phyloP scores from a whole-genome alignment of 30 jellyfish, hydroid and myxozoan species.

The Catostylus mosaicus region DNA sequence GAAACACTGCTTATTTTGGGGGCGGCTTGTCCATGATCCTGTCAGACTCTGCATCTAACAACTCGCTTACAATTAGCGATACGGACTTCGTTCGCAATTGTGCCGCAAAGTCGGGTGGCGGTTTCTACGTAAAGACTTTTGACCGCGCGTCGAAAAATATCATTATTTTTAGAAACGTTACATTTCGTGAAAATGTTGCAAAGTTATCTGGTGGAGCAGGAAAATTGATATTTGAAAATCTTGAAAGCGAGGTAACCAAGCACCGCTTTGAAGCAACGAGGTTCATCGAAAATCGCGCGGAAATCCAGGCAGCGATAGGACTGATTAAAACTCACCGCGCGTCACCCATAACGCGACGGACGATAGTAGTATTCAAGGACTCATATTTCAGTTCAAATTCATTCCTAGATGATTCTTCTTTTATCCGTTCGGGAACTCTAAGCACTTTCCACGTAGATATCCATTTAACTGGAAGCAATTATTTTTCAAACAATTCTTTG shows the following conservation, averaged over 20 bases:
- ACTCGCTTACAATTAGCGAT: conserved; percentile 10
- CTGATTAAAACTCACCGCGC: conserved; percentile 29
- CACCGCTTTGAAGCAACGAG: background rate
- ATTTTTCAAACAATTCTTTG: conserved; percentile 21
- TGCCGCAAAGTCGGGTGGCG: conserved; percentile 58
- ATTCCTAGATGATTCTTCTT: background rate
- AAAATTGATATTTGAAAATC: conserved; percentile 28
- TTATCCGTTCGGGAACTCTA: conserved; percentile 44
- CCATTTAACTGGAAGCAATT: conserved; percentile 30
- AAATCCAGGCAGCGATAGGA: conserved; percentile 46
- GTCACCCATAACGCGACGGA: background rate
- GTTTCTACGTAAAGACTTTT: conserved; percentile 16
- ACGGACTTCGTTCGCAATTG: conserved; percentile 10
- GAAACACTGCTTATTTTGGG: conserved; percentile 50
- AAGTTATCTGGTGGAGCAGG: conserved; percentile 59
- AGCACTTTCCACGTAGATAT: conserved; percentile 21
- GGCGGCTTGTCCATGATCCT: conserved; percentile 35
- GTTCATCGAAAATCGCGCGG: conserved; percentile 49
- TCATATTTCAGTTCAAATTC: conserved; percentile 9
- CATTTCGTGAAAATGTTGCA: conserved; percentile 26
- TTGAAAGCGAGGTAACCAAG: conserved; percentile 4
- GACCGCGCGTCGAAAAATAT: conserved; percentile 17
- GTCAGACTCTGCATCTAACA: background rate
- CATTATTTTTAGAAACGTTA: background rate
- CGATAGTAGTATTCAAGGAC: conserved; percentile 24